These are phyloP conservation scores for Ciona savignyi DNA, from an alignment of 23 tunicate genomes.

Conservation along the genomic window DNA sequence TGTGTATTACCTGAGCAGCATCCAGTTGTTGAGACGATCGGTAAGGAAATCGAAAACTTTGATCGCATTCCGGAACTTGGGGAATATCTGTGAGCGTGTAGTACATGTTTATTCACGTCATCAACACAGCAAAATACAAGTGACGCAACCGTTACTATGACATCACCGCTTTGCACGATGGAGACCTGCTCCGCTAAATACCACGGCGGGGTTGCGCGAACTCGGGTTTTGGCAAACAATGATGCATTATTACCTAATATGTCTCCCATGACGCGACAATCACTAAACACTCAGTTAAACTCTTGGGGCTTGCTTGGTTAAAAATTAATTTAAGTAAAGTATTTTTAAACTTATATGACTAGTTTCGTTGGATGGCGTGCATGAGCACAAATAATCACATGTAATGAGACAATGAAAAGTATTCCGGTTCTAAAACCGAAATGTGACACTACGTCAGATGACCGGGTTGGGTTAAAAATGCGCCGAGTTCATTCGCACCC, in stretches of 20 bases:
- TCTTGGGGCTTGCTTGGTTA: no score
- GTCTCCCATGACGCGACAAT: slow-evolving; percentile 30
- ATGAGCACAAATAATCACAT: no score
- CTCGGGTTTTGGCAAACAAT: not conserved
- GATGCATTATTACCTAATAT: slow-evolving; percentile 11
- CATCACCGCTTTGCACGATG: not conserved
- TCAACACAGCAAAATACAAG: not conserved
- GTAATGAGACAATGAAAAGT: no score
- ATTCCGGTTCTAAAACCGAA: no score
- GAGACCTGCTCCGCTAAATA: slow-evolving; percentile 4
- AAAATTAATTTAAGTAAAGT: no score
- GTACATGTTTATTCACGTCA: no score
- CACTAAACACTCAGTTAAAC: not conserved
- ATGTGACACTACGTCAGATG: no score
- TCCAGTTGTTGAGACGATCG: slow-evolving; percentile 56
- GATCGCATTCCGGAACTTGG: slow-evolving; percentile 22
- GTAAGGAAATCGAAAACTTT: slow-evolving; percentile 35
- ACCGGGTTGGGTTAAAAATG: not conserved
- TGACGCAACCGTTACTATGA: not conserved
- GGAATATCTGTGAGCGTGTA: slow-evolving; percentile 67
- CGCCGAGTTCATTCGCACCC: not conserved
- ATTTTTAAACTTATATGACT: no score
- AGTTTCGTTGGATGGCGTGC: no score
- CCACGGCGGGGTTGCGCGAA: not conserved
- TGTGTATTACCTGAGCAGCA: slow-evolving; percentile 30